Percentiles rank a stretch among this genome's conserved stretches.
These are phyloP conservation scores for Ditylenchus dipsaci DNA, from an alignment of 1,140 invertebrate genomes.

Conservation along the genomic window DNA sequence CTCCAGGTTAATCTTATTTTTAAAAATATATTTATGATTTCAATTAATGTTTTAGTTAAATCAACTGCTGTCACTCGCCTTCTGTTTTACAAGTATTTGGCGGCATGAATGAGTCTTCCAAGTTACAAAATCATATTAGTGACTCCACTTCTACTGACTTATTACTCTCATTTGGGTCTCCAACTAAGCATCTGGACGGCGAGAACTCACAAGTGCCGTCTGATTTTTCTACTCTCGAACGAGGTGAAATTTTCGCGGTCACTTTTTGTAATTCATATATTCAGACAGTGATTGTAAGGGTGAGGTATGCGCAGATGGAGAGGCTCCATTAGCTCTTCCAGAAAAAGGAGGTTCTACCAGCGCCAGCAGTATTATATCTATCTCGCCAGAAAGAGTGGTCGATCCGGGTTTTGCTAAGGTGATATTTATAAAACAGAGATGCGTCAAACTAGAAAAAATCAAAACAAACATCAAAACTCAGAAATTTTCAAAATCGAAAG, in stretches of 20 bases:
- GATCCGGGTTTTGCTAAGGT: not conserved
- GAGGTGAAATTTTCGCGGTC: too few relatives aligned
- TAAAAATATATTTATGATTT: too few relatives aligned
- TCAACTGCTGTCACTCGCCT: not conserved
- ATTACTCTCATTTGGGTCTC: too few relatives aligned
- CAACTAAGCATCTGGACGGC: too few relatives aligned
- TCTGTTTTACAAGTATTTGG: not conserved
- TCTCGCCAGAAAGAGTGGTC: slow-evolving; percentile 21
- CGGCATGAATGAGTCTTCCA: not conserved
- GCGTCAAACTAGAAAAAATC: too few relatives aligned
- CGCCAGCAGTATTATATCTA: slow-evolving; percentile 21
- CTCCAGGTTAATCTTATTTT: too few relatives aligned
- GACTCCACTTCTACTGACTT: too few relatives aligned
- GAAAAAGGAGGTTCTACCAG: slow-evolving; percentile 33
- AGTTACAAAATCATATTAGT: too few relatives aligned
- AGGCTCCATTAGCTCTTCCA: slow-evolving; percentile 38
- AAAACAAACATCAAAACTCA: too few relatives aligned
- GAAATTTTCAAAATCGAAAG: too few relatives aligned
- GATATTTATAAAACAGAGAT: too few relatives aligned
- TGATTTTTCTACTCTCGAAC: not conserved
- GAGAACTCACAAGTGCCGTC: too few relatives aligned
- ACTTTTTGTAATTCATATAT: slow-evolving; percentile 15
- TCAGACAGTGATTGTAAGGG: slow-evolving; percentile 22
- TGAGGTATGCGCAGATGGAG: slow-evolving; percentile 13
- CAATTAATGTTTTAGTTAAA: not conserved